Evolutionary conservation across 2,797 vertebrate species (phyloP), one percentile per base, ranked within the genome.

Genomic region (Oreortyx pictus): DNA sequence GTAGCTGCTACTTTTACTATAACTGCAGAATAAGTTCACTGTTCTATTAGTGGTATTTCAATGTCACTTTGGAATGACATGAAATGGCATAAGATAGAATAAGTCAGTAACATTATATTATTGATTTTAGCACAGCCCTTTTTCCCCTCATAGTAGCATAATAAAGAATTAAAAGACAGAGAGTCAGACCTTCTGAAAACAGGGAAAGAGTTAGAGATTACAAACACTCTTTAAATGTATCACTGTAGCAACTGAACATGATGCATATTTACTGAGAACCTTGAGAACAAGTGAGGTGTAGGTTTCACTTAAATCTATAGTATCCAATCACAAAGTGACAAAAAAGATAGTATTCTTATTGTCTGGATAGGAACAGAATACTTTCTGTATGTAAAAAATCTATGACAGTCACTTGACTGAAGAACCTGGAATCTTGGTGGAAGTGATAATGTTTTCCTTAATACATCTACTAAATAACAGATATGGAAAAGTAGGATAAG

Each of bases 1-100:
- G 92, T 89, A 85, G 66, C 35, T 80, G 61, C 75, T 91, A 79
- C 59, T 88, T n/a, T 79, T 83, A 90, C 71, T 47, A 41, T 91
- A 92, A 95, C 41, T 94, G 90, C 82, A 79, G 83, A 73, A 75
- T 87, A 86, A 22, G 60, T 88, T 91, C 82, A 81, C 52, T 50
- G 35, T 50, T 85, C 39, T 65, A 87, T 94, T 95, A 86, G 80
- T 86, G 80, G 49, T 93, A 96, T 88, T 95, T 95, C 78, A 94
- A 68, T 93, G 62, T 89, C 81, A 85, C 37, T 94, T 91, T 84
- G 66, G 50, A 92, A 93, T 71, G 47, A 87, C 82, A 92, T 17
- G 84, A 71, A 94, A 86, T 71, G 23, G 13, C 5, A 11, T 73
- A 68, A 15, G 47, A 59, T 19, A 62, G 52, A 96, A 87, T 59